A percentile compares a stretch with the other conserved stretches of the same genome.
Conservation (phyloP, 2,113 vertebrate genomes). For the Equus przewalskii region DNA sequence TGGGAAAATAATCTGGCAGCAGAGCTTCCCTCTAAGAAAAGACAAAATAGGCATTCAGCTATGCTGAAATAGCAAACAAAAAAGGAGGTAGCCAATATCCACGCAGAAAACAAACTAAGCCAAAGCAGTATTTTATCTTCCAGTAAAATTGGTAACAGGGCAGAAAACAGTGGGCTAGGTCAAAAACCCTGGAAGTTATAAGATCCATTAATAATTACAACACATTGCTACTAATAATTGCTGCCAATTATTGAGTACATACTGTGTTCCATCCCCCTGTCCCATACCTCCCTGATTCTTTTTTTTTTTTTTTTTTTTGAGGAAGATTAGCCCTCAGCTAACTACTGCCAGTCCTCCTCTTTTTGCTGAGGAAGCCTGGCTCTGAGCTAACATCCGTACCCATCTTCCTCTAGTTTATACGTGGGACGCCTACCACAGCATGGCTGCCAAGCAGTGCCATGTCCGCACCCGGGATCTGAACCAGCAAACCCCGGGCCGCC, state of each 20-base stretch:
- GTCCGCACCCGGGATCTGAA: no score
- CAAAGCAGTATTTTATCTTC: neutral
- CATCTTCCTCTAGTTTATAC: no score
- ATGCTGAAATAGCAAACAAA: neutral
- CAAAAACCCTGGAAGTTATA: neutral
- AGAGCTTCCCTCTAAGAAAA: neutral
- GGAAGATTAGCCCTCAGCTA: no score
- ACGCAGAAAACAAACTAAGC: neutral
- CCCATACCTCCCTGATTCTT: neutral
- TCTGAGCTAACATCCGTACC: no score
- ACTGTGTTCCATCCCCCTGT: neutral
- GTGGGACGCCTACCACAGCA: no score
- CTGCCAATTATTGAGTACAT: neutral
- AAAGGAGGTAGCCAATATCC: neutral
- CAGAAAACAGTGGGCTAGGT: neutral
- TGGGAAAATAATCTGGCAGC: slow-evolving; percentile 5
- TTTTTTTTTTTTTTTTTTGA: neutral
- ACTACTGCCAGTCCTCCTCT: no score
- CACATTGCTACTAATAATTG: neutral
- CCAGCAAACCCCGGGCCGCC: no score
- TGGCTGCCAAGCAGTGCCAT: no score
- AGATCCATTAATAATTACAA: neutral
- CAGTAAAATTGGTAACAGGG: neutral
- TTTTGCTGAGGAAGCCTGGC: no score
- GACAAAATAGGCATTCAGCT: neutral